Evolutionary conservation across 2,797 vertebrate genomes (phyloP).

Genomic region (Manis pentadactyla): DNA sequence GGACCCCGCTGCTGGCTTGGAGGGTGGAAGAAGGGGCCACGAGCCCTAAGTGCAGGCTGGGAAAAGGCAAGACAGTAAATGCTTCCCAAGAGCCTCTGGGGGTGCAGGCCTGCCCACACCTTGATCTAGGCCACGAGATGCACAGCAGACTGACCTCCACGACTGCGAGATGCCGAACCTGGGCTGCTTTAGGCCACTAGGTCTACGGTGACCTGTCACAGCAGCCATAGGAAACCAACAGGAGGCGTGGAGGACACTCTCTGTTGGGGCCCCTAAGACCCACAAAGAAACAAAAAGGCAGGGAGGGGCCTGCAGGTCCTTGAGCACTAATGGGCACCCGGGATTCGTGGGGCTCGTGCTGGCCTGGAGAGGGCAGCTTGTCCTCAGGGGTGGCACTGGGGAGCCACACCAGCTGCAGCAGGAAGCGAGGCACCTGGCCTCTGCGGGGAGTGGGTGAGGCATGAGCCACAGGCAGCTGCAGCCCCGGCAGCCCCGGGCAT

Average conservation of each 20-base stretch:
- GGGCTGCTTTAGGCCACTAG: background rate
- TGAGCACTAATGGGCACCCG: background rate
- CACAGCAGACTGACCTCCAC: background rate
- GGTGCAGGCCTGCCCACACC: accelerated
- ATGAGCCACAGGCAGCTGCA: no score
- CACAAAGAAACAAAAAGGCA: background rate
- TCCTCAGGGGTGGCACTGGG: background rate
- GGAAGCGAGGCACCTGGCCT: background rate
- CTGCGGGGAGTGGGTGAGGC: background rate
- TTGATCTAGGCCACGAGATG: background rate
- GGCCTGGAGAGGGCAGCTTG: accelerated
- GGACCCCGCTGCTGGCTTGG: accelerated
- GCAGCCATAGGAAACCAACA: no score
- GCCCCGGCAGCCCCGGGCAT: no score
- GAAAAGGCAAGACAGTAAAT: accelerated
- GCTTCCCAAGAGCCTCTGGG: accelerated
- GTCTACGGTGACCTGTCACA: accelerated
- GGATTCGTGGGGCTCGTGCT: accelerated
- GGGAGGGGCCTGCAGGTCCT: background rate
- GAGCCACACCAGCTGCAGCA: background rate
- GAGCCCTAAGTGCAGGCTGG: accelerated
- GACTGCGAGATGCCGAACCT: accelerated
- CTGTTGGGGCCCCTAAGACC: no score
- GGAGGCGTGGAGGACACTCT: no score
- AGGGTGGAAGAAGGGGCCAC: accelerated